Percentiles rank a stretch among this genome's conserved stretches.
These are phyloP conservation scores for Hippocampus abdominalis DNA, from an alignment of 2,113 vertebrate genomes.

Conservation along the genomic window DNA sequence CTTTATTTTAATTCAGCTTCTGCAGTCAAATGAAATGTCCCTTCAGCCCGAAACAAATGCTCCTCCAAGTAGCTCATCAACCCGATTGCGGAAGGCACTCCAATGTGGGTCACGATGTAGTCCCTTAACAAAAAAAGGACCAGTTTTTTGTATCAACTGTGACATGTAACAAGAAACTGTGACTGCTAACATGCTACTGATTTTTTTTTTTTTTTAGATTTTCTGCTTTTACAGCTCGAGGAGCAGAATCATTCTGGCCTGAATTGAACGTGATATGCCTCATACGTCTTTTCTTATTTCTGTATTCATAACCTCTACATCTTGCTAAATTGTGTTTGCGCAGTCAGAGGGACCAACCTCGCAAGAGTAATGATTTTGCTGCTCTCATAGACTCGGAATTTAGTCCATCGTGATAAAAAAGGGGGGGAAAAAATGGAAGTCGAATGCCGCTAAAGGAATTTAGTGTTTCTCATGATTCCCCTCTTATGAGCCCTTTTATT, in stretches of 20 bases:
- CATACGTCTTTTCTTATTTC: conserved; percentile 45
- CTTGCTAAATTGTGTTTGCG: conserved; percentile 57
- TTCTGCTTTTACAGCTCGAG: conserved; percentile 34
- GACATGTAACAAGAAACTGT: not conserved
- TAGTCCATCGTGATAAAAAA: conserved; percentile 38
- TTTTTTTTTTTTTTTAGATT: conserved; percentile 22
- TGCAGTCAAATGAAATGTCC: not conserved
- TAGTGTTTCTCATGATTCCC: conserved; percentile 8
- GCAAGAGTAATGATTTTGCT: conserved; percentile 29
- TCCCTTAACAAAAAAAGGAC: not conserved
- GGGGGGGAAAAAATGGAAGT: conserved; percentile 25
- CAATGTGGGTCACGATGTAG: not conserved
- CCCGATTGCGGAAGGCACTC: not conserved
- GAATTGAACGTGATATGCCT: conserved; percentile 54
- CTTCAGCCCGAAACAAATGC: not conserved
- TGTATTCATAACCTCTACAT: conserved; percentile 54
- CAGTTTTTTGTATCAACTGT: not conserved
- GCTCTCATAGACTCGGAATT: conserved; percentile 18
- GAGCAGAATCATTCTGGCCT: conserved; percentile 35
- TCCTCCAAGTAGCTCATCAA: not conserved
- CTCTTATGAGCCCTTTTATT: conserved; percentile 1
- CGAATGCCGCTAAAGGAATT: conserved; percentile 15
- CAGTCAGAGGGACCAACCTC: conserved; percentile 42
- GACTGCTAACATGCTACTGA: not conserved
- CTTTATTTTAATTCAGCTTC: conserved; percentile 1